These are phyloP conservation scores for Phyllostomus hastatus DNA, from an alignment of 2,113 vertebrate species.

Conservation along the genomic window DNA sequence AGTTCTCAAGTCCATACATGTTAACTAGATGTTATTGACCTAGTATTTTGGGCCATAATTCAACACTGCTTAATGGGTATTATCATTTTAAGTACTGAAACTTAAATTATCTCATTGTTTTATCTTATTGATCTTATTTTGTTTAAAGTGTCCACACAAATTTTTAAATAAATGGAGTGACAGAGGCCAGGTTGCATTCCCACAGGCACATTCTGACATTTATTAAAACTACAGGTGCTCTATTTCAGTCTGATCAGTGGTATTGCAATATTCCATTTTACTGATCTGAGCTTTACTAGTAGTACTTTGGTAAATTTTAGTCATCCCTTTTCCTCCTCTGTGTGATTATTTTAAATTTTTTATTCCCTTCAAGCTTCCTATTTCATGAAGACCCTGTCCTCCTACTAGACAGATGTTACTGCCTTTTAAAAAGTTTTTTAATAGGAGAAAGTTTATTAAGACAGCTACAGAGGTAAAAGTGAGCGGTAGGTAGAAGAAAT, in stretches of 20 bases:
- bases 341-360: constrained; percentile 23
- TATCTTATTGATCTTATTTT: constrained; percentile 20
- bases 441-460: neutral
- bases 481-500: neutral
- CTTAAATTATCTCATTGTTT: neutral
- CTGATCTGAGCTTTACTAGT: constrained; percentile 6
- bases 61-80: neutral
- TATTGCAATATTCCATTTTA: neutral
- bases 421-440: neutral
- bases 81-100: constrained; percentile 25
- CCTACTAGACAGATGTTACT: neutral
- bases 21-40: neutral
- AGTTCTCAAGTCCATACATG: neutral
- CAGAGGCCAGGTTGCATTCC: neutral
- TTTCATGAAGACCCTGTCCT: neutral
- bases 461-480: neutral
- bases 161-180: constrained; percentile 41
- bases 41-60: constrained; percentile 26
- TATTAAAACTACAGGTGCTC: neutral
- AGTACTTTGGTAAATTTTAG: neutral
- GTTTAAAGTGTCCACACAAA: neutral
- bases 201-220: neutral
- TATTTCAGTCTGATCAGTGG: neutral
- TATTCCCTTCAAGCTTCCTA: neutral
- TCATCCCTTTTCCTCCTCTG: neutral